Evolutionary conservation across 2,888 invertebrate genomes (phyloP).

Genomic region (Pristionchus japonicus): DNA sequence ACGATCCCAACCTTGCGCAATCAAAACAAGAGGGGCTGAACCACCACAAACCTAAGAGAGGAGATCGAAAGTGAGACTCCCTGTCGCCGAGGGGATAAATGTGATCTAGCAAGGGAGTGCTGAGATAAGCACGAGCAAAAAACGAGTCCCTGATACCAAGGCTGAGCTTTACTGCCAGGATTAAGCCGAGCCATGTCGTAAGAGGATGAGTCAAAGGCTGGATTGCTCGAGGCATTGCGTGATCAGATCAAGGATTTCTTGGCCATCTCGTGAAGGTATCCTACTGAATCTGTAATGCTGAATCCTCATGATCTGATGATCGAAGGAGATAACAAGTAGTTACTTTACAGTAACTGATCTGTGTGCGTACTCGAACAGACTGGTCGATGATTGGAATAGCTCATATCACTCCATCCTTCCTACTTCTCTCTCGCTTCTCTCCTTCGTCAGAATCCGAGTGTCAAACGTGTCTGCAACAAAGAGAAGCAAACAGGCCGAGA

Average conservation of each 20-base stretch:
- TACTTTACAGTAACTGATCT: conserved; percentile 26
- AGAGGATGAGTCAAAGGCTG: conserved; percentile 2
- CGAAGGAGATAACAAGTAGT: neutral
- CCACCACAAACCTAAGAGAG: neutral
- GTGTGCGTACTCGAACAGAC: neutral
- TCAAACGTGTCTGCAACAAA: conserved; percentile 42
- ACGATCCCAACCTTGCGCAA: neutral
- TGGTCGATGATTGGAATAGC: neutral
- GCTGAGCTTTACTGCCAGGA: conserved; percentile 38
- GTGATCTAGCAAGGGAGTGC: neutral
- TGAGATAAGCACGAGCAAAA: neutral
- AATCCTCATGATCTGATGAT: neutral
- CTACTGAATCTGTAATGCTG: neutral
- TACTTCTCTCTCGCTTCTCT: neutral
- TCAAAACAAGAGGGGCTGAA: conserved; percentile 4
- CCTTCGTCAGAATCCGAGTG: conserved; percentile 20
- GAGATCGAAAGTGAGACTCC: neutral
- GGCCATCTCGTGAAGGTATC: neutral
- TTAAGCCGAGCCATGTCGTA: conserved; percentile 29
- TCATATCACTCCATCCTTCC: conserved; percentile 16
- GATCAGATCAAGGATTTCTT: neutral
- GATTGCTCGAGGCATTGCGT: neutral
- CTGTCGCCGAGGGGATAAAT: neutral
- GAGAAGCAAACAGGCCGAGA: neutral
- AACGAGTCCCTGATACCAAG: conserved; percentile 38